These are phyloP conservation scores for Myathropa florea DNA, from an alignment of 2,888 invertebrate species.

Conservation along the genomic window DNA sequence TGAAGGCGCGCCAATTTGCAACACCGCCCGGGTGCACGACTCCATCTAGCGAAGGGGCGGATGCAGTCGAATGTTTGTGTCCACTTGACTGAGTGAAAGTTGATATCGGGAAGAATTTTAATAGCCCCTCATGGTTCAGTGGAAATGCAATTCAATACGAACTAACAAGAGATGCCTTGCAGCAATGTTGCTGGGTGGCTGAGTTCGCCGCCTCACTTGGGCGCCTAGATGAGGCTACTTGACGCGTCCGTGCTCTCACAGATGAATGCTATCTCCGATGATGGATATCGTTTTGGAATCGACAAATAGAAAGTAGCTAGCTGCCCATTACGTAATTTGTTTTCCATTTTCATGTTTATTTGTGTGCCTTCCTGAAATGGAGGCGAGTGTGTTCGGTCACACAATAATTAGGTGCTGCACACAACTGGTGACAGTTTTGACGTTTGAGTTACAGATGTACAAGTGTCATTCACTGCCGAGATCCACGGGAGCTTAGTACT, in stretches of 20 bases:
- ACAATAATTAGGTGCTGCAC: slow-evolving; percentile 23
- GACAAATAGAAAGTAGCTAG: slow-evolving; percentile 58
- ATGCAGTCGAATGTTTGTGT: background rate
- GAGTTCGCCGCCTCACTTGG: background rate
- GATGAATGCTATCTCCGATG: slow-evolving; percentile 42
- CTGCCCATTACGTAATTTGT: slow-evolving; percentile 45
- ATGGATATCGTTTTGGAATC: slow-evolving; percentile 41
- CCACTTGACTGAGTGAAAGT: slow-evolving; percentile 46
- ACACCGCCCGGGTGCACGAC: background rate
- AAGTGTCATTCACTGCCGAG: slow-evolving; percentile 11
- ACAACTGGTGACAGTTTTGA: slow-evolving; percentile 22
- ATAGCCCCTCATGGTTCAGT: slow-evolving; percentile 33
- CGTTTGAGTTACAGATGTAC: background rate
- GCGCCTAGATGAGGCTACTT: background rate
- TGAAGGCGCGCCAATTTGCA: slow-evolving; percentile 34
- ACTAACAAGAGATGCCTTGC: background rate
- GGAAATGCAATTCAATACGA: slow-evolving; percentile 49
- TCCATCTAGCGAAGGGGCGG: background rate
- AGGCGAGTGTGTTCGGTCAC: slow-evolving; percentile 17
- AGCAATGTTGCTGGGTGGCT: background rate
- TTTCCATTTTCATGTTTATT: slow-evolving; percentile 7
- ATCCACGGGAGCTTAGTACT: background rate
- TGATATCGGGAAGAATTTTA: slow-evolving; percentile 62
- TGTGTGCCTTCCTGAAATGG: slow-evolving; percentile 39
- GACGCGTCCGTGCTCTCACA: background rate